phyloP scores from a whole-genome alignment of 2,888 invertebrate species.

The Conus canariensis region DNA sequence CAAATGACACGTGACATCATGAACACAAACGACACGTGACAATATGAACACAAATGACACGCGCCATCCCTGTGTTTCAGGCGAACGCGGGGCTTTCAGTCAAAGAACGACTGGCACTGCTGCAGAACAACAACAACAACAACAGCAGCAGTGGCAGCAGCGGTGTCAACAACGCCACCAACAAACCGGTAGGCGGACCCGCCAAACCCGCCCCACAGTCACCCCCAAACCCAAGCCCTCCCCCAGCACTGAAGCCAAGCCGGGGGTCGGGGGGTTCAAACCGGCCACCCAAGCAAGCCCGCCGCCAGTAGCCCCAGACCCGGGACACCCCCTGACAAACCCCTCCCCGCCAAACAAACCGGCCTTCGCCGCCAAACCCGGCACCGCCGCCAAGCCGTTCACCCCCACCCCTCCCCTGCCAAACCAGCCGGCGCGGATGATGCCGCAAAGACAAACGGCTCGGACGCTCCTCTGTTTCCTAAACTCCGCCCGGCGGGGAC shows the following conservation, averaged over 20 bases:
- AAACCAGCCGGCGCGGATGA: not conserved
- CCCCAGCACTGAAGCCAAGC: not conserved
- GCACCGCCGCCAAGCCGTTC: not conserved
- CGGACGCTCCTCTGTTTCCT: not conserved
- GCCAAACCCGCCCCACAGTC: not conserved
- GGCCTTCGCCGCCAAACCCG: not conserved
- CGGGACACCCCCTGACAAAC: not conserved
- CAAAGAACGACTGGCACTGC: conserved; percentile 39
- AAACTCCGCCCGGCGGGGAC: not conserved
- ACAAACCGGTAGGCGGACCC: conserved; percentile 5
- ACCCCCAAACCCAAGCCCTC: conserved; percentile 2
- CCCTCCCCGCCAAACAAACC: not conserved
- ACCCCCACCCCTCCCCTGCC: not conserved
- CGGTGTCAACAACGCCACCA: not conserved
- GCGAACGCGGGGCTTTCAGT: conserved; percentile 10
- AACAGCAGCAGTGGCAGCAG: not conserved
- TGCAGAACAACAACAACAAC: conserved; percentile 15
- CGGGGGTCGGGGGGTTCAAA: not conserved
- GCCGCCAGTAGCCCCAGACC: not conserved
- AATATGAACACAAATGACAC: no score
- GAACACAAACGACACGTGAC: no score
- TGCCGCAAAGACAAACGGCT: not conserved
- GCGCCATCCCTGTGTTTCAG: conserved; percentile 4
- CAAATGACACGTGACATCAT: no score
- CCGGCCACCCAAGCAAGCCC: not conserved